Evolutionary conservation across 2,888 invertebrate genomes (phyloP).

Genomic region (Neuroscelio doddi): DNA sequence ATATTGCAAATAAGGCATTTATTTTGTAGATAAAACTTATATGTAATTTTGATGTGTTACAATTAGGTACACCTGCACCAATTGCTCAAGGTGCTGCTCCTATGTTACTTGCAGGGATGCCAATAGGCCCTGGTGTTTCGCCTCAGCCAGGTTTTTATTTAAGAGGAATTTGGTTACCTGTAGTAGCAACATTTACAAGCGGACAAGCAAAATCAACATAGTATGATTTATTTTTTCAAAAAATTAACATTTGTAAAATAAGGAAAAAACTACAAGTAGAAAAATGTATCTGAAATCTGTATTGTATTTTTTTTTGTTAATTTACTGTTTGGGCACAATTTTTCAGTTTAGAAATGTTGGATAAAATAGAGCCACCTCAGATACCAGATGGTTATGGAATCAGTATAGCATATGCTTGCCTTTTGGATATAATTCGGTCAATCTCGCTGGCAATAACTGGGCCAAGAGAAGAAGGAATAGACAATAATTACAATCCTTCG

Average conservation of each 20-base stretch:
- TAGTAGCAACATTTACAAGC: slow-evolving; percentile 87
- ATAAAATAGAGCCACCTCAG: slow-evolving; percentile 93
- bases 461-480: slow-evolving; percentile 71
- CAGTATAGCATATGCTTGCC: slow-evolving; percentile 94
- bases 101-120: slow-evolving; percentile 78
- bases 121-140: slow-evolving; percentile 83
- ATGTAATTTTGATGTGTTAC: slow-evolving; percentile 9
- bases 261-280: too few relatives aligned
- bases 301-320: slow-evolving; percentile 10
- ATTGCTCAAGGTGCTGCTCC: slow-evolving; percentile 77
- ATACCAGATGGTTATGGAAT: slow-evolving; percentile 99
- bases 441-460: slow-evolving; percentile 83
- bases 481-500: slow-evolving; percentile 70
- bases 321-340: not conserved
- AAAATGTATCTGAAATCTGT: slow-evolving; percentile 1
- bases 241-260: too few relatives aligned
- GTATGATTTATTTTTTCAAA: slow-evolving; percentile 78
- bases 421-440: slow-evolving; percentile 92
- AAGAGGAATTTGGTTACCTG: slow-evolving; percentile 92
- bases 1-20: not conserved
- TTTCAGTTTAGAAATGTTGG: slow-evolving; percentile 93
- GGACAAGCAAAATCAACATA: slow-evolving; percentile 92
- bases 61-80: slow-evolving; percentile 68
- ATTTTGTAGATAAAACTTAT: not conserved
- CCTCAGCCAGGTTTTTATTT: slow-evolving; percentile 95